Base-by-base conservation (phyloP, 2,888 invertebrate genomes). In the Junonia oenone region DNA sequence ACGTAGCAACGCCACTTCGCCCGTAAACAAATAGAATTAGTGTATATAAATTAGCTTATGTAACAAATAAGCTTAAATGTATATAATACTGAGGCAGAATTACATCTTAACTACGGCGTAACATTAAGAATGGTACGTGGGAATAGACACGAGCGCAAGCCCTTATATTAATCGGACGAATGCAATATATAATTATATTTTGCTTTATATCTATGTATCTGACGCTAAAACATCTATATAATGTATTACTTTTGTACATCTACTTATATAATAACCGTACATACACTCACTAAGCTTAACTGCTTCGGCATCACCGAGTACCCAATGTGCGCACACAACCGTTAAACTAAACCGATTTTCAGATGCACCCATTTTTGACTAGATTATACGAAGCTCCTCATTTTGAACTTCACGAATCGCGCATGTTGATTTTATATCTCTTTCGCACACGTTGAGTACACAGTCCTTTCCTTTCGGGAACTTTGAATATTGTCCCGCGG, bases 201-300 rank as follows among this genome's bases (percentile, higher is more conserved):
- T 88, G 88, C 87, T 85, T 89, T 89, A 89, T 85, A 89, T 81
- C 88, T 89, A 89, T 88, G 84, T 89, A 89, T 89, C 85, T 90
- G 90, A 89, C 89, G 85, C 90, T 90, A 90, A 83, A 90, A 90
- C 90, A 90, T 89, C 89, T 90, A 90, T 89, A 89, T 88, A 88
- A 88, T 88, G 89, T 88, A 87, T 89, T 90, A 89, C 83, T 88
- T 90, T 89, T 90, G 89, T 90, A 90, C 90, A 90, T 90, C 90
- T 90, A 90, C 90, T 90, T 90, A 89, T 83, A 85, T 80, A 83
- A 78, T 89, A 86, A 85, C 81, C 87, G 79, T 89, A 89, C 87
- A 84, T 87, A 88, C 89, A 89, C 80, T 81, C 83, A 89, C 85
- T 89, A 90, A 90, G 90, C 90, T 84, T 85, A 80, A 73, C 77